These are phyloP conservation scores for Bombus ignitus DNA, from an alignment of 1,140 invertebrate species.

Conservation along the genomic window DNA sequence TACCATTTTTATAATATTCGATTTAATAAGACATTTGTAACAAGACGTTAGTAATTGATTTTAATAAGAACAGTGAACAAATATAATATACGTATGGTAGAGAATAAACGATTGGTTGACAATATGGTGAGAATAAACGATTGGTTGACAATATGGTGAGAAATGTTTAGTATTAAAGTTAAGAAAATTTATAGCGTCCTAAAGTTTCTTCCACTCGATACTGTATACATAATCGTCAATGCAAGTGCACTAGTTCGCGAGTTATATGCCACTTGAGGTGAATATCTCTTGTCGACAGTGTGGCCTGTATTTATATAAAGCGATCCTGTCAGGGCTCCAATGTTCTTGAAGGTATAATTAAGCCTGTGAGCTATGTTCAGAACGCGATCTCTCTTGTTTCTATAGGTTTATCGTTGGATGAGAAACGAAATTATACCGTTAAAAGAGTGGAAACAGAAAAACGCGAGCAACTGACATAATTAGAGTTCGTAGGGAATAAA, in stretches of 20 bases:
- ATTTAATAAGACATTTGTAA: too few relatives aligned
- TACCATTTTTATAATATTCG: too few relatives aligned
- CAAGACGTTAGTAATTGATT: too few relatives aligned
- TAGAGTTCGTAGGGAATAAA: not conserved
- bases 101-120: too few relatives aligned
- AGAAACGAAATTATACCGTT: not conserved
- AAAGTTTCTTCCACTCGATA: too few relatives aligned
- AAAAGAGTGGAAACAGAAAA: not conserved
- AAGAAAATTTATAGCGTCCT: too few relatives aligned
- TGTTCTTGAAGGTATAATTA: constrained; percentile 46
- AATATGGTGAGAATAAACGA: too few relatives aligned
- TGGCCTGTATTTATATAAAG: constrained; percentile 52
- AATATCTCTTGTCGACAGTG: constrained; percentile 64
- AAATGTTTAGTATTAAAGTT: too few relatives aligned
- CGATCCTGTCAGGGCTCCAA: constrained; percentile 42
- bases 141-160: too few relatives aligned
- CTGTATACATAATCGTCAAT: not conserved
- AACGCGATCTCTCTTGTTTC: not conserved
- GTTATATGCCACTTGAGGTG: constrained; percentile 57
- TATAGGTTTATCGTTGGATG: not conserved
- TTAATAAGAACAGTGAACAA: too few relatives aligned
- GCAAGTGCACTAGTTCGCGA: constrained; percentile 1
- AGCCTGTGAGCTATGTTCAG: constrained; percentile 14
- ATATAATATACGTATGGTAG: too few relatives aligned
- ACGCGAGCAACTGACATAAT: not conserved